Evolutionary conservation across 2,888 invertebrate species (phyloP), one percentile per base, ranked within the genome.

Genomic region (Romanomermis culicivorax): DNA sequence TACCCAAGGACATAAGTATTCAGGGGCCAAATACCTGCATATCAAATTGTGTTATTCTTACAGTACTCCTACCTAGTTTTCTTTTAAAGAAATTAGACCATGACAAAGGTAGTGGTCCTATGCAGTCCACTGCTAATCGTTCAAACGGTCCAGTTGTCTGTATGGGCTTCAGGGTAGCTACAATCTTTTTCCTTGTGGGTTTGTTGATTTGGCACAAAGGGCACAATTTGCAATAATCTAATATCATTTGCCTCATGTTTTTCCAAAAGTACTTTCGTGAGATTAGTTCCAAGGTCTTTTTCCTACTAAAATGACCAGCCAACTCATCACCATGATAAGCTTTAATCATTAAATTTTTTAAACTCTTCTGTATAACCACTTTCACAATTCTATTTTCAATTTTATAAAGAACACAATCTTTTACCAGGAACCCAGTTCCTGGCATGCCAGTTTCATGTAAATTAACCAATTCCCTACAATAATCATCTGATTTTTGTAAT

Each of bases 101-200:
- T 1, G 60, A 57, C 1, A 7, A n/a, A 11, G 60, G 58, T 2
- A 64, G 54, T 1, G 62, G 62, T 2, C 63, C 64, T 24, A 61
- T 17, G 2, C 60, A 25, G 48, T 62, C 64, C 24, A 58, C 56
- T 2, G 58, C 51, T 2, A 61, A 47, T 29, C 58, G 55, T 30
- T 63, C 58, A 57, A 62, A 62, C 4, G 63, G 60, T 7, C 45
- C 36, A 23, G 54, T 54, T 2, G 59, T 52, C 1, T 53, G 54
- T n/a, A 53, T 45, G n/a, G 52, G 20, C 17, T 59, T 29, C 14
- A 59, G 54, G 20, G 57, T 54, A 26, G 54, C 53, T 3, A 42
- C 17, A 11, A 36, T 45, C 23, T 23, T 45, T 23, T 23, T 36
- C 17, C 45, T 45, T 45, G 23, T 7, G 11, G 45, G 23, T 45